These are phyloP conservation scores for Microhierax caerulescens DNA, from an alignment of 2,797 vertebrate species.

Conservation along the genomic window DNA sequence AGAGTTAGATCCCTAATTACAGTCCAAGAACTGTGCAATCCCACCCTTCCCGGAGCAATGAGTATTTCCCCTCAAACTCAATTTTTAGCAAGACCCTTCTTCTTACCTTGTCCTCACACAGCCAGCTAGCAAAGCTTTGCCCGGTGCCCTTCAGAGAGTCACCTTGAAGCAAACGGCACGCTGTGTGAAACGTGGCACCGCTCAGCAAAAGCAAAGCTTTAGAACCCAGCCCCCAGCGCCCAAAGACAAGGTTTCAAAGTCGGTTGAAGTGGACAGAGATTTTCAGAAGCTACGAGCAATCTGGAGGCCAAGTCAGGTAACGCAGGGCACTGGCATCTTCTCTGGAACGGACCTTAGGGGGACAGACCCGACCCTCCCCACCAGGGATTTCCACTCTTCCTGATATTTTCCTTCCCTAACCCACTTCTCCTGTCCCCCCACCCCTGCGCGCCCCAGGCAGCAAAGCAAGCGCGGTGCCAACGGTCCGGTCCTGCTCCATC, in stretches of 20 bases:
- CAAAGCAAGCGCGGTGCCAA: background rate
- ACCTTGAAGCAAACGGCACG: background rate
- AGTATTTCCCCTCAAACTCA: background rate
- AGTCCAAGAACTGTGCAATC: background rate
- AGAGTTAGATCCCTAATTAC: background rate
- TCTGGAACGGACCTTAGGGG: background rate
- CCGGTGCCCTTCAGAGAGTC: background rate
- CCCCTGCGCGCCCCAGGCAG: background rate
- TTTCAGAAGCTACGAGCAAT: background rate
- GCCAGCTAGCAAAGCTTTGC: background rate
- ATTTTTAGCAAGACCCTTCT: background rate
- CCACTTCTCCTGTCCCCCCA: background rate
- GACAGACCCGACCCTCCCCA: background rate
- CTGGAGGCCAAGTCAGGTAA: background rate
- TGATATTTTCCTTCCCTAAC: background rate
- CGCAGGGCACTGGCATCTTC: accelerated
- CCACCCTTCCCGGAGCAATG: background rate
- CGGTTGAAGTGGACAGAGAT: accelerated
- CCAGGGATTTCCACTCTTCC: background rate
- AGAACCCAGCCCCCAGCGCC: background rate
- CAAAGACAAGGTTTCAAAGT: background rate
- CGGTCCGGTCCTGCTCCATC: background rate
- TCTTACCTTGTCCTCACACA: background rate
- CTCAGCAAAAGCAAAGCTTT: background rate
- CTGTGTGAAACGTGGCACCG: accelerated